Evolutionary conservation across 1,140 invertebrate species (phyloP).

Genomic region (Gryon sp.): DNA sequence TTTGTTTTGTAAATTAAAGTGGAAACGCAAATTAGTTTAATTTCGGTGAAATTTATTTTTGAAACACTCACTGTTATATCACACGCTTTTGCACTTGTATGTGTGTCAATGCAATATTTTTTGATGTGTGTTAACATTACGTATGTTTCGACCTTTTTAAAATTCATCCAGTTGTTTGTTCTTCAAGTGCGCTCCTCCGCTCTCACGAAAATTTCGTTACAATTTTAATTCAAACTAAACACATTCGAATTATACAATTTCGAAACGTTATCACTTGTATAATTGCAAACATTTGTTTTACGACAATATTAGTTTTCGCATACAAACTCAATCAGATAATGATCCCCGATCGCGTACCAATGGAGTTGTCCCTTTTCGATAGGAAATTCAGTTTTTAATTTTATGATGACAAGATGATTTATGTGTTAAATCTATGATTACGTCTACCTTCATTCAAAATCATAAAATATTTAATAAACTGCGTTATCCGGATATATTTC

Average conservation of each 20-base stretch:
- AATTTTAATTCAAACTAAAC: neutral
- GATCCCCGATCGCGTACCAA: no score
- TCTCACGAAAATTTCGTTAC: neutral
- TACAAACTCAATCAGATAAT: constrained; percentile 20
- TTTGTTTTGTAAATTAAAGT: constrained; percentile 56
- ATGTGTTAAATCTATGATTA: no score
- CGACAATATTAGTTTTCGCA: constrained; percentile 31
- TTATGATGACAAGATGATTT: no score
- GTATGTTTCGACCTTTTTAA: neutral
- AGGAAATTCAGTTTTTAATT: no score
- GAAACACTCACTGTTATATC: no score
- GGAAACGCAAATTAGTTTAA: constrained; percentile 45
- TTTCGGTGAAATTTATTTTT: constrained; percentile 33
- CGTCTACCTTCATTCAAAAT: no score
- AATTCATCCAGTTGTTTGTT: neutral
- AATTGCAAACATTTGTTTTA: constrained; percentile 32
- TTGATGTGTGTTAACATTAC: no score
- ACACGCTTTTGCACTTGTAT: no score
- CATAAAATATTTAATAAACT: no score
- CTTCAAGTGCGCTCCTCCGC: neutral
- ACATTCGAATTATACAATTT: constrained; percentile 17
- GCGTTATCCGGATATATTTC: no score
- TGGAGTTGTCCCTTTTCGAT: no score
- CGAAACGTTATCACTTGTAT: constrained; percentile 14
- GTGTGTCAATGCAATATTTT: no score